phyloP scores from a whole-genome alignment of 1,140 invertebrate genomes.

The Acromyrmex heyeri region DNA sequence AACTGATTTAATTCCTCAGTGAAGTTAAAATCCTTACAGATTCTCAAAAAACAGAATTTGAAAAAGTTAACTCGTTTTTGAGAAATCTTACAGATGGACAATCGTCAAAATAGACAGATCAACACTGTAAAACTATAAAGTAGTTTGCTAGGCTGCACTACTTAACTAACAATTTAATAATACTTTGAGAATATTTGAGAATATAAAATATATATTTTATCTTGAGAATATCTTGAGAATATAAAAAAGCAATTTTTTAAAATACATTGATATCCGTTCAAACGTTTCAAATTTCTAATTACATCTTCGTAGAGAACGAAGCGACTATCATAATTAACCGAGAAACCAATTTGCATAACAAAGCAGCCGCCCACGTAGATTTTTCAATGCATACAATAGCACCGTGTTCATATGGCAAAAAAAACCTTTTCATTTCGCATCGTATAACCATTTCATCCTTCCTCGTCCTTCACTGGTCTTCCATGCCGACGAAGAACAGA shows the following conservation, averaged over 20 bases:
- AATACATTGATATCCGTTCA: neutral
- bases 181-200: too few relatives aligned
- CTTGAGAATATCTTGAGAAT: neutral
- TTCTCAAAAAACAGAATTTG: too few relatives aligned
- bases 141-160: too few relatives aligned
- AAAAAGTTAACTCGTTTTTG: too few relatives aligned
- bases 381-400: constrained; percentile 40
- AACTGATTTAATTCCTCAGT: too few relatives aligned
- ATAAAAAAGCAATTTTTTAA: neutral
- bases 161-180: too few relatives aligned
- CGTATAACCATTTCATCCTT: constrained; percentile 4
- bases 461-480: constrained; percentile 1
- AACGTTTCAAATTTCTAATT: constrained; percentile 14
- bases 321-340: constrained; percentile 35
- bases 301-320: constrained; percentile 5
- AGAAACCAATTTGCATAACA: constrained; percentile 41
- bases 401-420: neutral
- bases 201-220: too few relatives aligned
- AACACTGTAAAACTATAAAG: too few relatives aligned
- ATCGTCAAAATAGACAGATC: too few relatives aligned
- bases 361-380: constrained; percentile 47
- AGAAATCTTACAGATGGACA: too few relatives aligned
- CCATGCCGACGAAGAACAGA: constrained; percentile 46
- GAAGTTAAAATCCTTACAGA: too few relatives aligned
- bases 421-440: constrained; percentile 23